Base-by-base conservation (phyloP, 2,797 vertebrate species). In the Acanthopagrus latus region DNA sequence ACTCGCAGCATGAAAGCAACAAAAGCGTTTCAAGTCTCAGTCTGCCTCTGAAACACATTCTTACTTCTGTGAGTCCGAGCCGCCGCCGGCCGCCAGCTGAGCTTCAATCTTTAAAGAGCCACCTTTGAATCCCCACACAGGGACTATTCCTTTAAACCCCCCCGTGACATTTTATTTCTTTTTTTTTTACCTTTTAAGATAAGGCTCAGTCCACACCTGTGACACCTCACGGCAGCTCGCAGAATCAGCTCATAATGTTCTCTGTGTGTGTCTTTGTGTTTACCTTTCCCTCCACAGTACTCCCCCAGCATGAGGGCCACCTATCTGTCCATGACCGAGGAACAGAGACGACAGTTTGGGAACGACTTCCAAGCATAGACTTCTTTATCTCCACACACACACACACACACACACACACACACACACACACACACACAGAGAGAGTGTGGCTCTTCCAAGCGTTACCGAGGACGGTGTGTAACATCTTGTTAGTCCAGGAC, bases 261-360 rank as follows among this genome's bases (percentile, higher is more conserved):
- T 71, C 3, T 13, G 0, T 72, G 1, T 54, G 1, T 84, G 17
- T 91, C 21, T 81, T 38, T 87, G 68, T 89, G 75, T 90, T 83
- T 66, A 5, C 79, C 29, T 70, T 27, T 27, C 57, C 52, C 25
- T 83, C 63, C 66, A 23, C 88, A 99, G 98, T 99, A 99, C 92
- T 97, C 97, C n/a, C 98, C 98, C 52, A 99, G 96, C 90, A 99
- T 99, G 98, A 95, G 97, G 84, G 96, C 98, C 88, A 97, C 97
- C 79, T 99, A 99, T 90, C 96, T 99, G 84, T 96, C 97, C 0
- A 97, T 98, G 95, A 96, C 95, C 0, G 97, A 98, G 62, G 97
- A 98, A 74, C 97, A 95, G 81, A 69, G 92, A 59, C 92, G 96
- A 93, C 96, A 94, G 83, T 96, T 96, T 58, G 90, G 95, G 62